These are phyloP conservation scores for Tupiocoris notatus DNA, from an alignment of 2,888 invertebrate species.

Conservation along the genomic window DNA sequence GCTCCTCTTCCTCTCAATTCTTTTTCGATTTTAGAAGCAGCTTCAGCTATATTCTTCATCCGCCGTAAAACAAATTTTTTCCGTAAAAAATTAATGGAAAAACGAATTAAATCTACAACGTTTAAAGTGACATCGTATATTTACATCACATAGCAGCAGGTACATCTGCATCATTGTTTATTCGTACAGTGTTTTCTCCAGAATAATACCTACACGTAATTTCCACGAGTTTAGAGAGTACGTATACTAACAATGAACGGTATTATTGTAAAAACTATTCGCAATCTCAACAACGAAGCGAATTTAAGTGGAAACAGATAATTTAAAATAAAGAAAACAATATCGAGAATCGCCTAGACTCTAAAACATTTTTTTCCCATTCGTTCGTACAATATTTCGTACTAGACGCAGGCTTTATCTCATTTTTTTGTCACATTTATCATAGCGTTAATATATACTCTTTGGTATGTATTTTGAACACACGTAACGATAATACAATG, in stretches of 20 bases:
- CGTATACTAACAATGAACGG: constrained; percentile 44
- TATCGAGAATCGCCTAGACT: constrained; percentile 16
- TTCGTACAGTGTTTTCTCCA: constrained; percentile 37
- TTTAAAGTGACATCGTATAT: constrained; percentile 40
- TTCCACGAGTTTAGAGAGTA: neutral
- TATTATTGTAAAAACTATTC: constrained; percentile 47
- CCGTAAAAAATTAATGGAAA: no score
- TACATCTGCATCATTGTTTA: constrained; percentile 33
- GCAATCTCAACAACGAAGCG: constrained; percentile 45
- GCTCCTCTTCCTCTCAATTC: no score
- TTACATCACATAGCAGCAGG: constrained; percentile 42
- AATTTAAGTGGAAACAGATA: constrained; percentile 9
- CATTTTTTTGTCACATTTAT: neutral
- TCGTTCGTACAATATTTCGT: constrained; percentile 2
- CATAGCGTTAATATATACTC: constrained; percentile 29
- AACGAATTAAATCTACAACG: no score
- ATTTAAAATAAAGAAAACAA: constrained; percentile 9
- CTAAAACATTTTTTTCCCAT: constrained; percentile 5
- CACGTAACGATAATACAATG: constrained; percentile 42
- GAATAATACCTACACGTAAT: constrained; percentile 30
- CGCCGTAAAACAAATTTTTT: no score
- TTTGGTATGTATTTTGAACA: constrained; percentile 45
- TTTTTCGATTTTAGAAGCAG: no score
- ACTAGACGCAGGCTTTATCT: constrained; percentile 18
- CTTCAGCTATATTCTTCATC: no score